Base-by-base conservation (phyloP, 2,888 invertebrate species). In the Philereme vetulata region DNA sequence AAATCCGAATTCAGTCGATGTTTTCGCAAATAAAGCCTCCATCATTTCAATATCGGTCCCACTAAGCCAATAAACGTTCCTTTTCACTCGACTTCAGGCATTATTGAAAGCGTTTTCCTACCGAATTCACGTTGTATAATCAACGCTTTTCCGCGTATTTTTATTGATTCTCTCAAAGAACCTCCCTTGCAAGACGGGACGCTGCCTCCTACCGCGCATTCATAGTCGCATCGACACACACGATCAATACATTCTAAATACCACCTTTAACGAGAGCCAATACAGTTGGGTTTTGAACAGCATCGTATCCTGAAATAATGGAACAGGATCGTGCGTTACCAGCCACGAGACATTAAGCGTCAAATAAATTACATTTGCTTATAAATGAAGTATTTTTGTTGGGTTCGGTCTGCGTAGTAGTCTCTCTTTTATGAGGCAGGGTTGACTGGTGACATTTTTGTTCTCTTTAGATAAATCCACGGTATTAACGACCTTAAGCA, bases 321-420 rank as follows among this genome's bases (percentile, higher is more conserved):
- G 84, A 86, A 77, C 83, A 82, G 84, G 89, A 88, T 90, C 90
- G 91, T 92, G 91, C 90, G 88, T 90, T 92, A 91, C 90, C 90
- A 88, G 82, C 86, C 85, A 88, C 83, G 85, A 90, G 90, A 90
- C 90, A 91, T 91, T 92, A 91, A 91, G 86, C 90, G 88, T 91
- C 90, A 90, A 91, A 92, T 92, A 92, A 92, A 91, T 92, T 90
- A 92, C 92, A 91, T 92, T 92, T 90, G 88, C 92, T 91, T 92
- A 91, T 92, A 92, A 91, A 92, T 92, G 91, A 92, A 92, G 90
- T 90, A 92, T 91, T 90, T 91, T 89, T 89, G 91, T 90, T 87
- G 89, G 81, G 80, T 84, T 72, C 71, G 82, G 84, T 82, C 77
- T 77, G 80, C 81, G 80, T 76, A 78, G 84, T 83, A 83, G 84